Evolutionary conservation across 2,888 invertebrate genomes (phyloP).

Genomic region (Unio delphinus): DNA sequence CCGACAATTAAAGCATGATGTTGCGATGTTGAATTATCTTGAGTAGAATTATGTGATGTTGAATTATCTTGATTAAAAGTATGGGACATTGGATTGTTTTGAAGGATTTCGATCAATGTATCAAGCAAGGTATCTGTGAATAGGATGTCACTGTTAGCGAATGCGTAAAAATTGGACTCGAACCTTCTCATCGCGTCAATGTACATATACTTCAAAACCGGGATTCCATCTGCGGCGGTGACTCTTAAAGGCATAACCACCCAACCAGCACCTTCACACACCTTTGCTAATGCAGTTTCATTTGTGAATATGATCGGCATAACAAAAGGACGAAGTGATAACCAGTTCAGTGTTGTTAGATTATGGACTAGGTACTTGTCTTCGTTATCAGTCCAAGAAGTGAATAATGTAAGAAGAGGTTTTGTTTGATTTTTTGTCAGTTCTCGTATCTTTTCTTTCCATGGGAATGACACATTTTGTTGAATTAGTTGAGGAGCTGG

Average conservation of each 20-base stretch:
- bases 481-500: too few relatives aligned
- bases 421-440: slow-evolving; percentile 1
- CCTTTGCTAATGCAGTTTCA: slow-evolving; percentile 10
- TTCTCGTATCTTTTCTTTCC: too few relatives aligned
- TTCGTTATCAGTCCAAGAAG: slow-evolving; percentile 33
- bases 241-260: slow-evolving; percentile 19
- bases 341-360: slow-evolving; percentile 39
- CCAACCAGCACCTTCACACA: slow-evolving; percentile 26
- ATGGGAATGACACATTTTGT: too few relatives aligned
- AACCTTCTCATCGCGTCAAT: slow-evolving; percentile 10
- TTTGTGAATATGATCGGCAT: slow-evolving; percentile 34
- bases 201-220: slow-evolving; percentile 34
- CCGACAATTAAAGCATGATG: too few relatives aligned
- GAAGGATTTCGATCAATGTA: slow-evolving; percentile 31
- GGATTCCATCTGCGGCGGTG: slow-evolving; percentile 12
- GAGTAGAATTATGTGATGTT: slow-evolving; percentile 6
- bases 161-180: too few relatives aligned
- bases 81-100: neutral
- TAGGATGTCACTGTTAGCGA: slow-evolving; percentile 56
- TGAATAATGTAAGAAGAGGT: slow-evolving; percentile 37
- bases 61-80: slow-evolving; percentile 13
- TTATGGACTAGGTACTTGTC: slow-evolving; percentile 27
- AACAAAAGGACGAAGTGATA: slow-evolving; percentile 26
- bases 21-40: slow-evolving; percentile 1
- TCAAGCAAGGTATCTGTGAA: slow-evolving; percentile 46